Evolutionary conservation across 2,888 invertebrate genomes (phyloP).

Genomic region (Eristalis intricaria): DNA sequence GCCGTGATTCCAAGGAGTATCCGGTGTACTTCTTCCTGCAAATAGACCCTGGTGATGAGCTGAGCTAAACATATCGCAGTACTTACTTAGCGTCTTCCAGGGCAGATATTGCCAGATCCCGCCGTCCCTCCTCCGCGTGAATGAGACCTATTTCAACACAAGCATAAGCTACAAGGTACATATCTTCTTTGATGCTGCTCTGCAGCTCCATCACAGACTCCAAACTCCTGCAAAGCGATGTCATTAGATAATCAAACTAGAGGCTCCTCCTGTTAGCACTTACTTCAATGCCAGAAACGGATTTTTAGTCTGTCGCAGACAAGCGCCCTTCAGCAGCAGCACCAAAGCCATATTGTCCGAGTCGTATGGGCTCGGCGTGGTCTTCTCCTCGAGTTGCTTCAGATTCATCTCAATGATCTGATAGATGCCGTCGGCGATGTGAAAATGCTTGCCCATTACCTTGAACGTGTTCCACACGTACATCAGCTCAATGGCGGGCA

Average conservation of each 20-base stretch:
- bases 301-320: constrained; percentile 89
- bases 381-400: constrained; percentile 75
- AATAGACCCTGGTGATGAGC: background rate
- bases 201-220: constrained; percentile 82
- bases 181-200: constrained; percentile 90
- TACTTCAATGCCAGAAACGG: constrained; percentile 90
- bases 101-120: constrained; percentile 86
- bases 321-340: constrained; percentile 90
- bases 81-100: constrained; percentile 91
- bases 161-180: constrained; percentile 92
- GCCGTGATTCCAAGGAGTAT: constrained; percentile 92
- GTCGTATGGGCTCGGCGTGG: constrained; percentile 80
- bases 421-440: constrained; percentile 84
- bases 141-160: constrained; percentile 92
- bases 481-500: constrained; percentile 94
- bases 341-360: constrained; percentile 89
- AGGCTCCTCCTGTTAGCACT: constrained; percentile 67
- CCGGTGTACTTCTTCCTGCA: constrained; percentile 92
- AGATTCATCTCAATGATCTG: constrained; percentile 84
- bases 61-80: constrained; percentile 78
- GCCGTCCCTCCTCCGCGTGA: constrained; percentile 87
- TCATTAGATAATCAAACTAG: no score
- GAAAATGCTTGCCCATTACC: constrained; percentile 87
- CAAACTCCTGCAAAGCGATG: constrained; percentile 73
- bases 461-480: constrained; percentile 97